Base-by-base conservation (phyloP, 2,888 invertebrate species). In the Stenodema calcarata region DNA sequence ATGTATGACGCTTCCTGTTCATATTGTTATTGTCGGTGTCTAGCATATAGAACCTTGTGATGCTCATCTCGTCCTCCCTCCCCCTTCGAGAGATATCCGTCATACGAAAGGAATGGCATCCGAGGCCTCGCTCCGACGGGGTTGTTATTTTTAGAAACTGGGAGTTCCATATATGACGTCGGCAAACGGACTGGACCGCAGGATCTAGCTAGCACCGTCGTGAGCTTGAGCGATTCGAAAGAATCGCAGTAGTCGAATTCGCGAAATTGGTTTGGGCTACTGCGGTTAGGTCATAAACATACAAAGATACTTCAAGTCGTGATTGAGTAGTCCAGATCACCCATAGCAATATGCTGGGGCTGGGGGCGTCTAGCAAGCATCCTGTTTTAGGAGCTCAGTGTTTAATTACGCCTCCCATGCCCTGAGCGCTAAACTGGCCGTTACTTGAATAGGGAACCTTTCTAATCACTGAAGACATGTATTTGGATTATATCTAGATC, bases 81-180 rank as follows among this genome's bases (percentile, higher is more conserved):
- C 4, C 7, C 7, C 4, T 35, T 7, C 35, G 35, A n/a, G n/a
- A 54, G 54, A 54, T 62, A 11, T 62, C 62, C 62, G 23, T 23
- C 62, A 23, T 62, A 62, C 23, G 62, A 54, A 80, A 50, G 80
- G 80, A 80, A 80, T 80, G 80, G 80, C 80, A 80, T 35, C 12
- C 80, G 80, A 47, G 80, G 47, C 42, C 80, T 54, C 28, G 30
- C 54, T 50, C 54, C 23, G 78, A 80, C 50, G 23, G 23, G 79
- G 27, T 11, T 47, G 79, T 80, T 80, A 80, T 80, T 80, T 80
- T 80, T 80, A 80, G 80, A 47, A 41, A 73, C 73, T 9, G 73
- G 41, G 73, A 73, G 73, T 73, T 73, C 73, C 73, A 73, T 73
- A 73, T n/a, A 73, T 35, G 73, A 73, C 41, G 73, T 73, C 73